Evolutionary conservation across 2,113 vertebrate genomes (phyloP).

Genomic region (Sylvilagus bachmani): DNA sequence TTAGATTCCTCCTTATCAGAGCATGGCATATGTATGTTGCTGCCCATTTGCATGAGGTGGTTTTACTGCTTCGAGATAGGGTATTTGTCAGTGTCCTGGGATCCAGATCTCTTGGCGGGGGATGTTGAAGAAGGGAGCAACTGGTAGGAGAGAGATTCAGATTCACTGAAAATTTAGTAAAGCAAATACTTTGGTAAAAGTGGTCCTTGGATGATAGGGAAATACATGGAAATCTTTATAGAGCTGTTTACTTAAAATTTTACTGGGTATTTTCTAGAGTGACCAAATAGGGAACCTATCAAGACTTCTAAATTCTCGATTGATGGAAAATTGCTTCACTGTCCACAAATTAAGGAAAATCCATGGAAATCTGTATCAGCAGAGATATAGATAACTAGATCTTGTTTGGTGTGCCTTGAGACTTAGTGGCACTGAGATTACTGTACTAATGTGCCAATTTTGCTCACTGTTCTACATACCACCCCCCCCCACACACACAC

Average conservation of each 20-base stretch:
- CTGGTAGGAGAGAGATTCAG: background rate
- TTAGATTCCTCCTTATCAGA: background rate
- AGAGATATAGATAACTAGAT: conserved; percentile 10
- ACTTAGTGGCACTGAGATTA: background rate
- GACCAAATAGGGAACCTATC: background rate
- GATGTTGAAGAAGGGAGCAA: background rate
- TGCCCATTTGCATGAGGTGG: background rate
- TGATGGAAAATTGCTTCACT: background rate
- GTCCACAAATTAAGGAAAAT: background rate
- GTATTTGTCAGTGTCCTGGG: background rate
- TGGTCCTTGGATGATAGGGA: background rate
- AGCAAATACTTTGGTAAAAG: background rate
- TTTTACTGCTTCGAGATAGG: background rate
- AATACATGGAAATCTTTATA: background rate
- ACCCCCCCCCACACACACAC: background rate
- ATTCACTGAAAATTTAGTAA: background rate
- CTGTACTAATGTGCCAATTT: background rate
- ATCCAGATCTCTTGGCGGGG: background rate
- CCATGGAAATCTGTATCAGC: background rate
- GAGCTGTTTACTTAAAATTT: conserved; percentile 26
- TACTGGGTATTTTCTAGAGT: background rate
- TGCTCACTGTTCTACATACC: background rate
- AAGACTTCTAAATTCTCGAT: background rate
- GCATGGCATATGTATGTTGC: background rate
- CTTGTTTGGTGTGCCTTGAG: background rate